phyloP scores from a whole-genome alignment of 2,113 vertebrate genomes.

The Xiphophorus hellerii region DNA sequence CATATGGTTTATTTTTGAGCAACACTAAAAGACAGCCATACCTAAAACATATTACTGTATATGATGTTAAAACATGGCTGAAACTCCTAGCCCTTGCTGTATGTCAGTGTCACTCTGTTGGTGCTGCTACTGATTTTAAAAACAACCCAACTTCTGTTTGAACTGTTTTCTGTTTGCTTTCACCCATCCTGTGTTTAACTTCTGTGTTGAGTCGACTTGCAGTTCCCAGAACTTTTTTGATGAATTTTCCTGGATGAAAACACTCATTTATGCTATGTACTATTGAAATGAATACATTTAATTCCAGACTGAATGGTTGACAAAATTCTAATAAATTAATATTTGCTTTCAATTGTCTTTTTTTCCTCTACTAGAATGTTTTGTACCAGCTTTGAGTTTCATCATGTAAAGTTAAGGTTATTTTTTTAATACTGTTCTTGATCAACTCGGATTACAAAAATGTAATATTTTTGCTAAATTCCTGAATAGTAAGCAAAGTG shows the following conservation, averaged over 20 bases:
- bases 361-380: neutral
- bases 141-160: neutral
- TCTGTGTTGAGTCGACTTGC: neutral
- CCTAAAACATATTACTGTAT: neutral
- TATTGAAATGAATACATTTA: neutral
- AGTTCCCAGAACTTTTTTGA: constrained; percentile 3
- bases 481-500: neutral
- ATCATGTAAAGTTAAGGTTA: neutral
- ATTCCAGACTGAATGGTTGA: neutral
- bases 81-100: neutral
- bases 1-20: neutral
- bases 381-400: neutral
- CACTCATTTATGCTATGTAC: neutral
- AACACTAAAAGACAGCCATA: neutral
- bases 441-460: neutral
- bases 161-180: neutral
- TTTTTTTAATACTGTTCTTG: neutral
- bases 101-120: neutral
- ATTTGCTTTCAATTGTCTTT: constrained; percentile 38
- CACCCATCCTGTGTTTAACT: neutral
- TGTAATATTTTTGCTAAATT: neutral
- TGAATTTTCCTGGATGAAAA: neutral
- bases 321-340: constrained; percentile 47
- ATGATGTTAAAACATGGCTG: too few species aligned
- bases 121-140: neutral